phyloP scores from a whole-genome alignment of 2,113 vertebrate species.

The Peromyscus polionotus region DNA sequence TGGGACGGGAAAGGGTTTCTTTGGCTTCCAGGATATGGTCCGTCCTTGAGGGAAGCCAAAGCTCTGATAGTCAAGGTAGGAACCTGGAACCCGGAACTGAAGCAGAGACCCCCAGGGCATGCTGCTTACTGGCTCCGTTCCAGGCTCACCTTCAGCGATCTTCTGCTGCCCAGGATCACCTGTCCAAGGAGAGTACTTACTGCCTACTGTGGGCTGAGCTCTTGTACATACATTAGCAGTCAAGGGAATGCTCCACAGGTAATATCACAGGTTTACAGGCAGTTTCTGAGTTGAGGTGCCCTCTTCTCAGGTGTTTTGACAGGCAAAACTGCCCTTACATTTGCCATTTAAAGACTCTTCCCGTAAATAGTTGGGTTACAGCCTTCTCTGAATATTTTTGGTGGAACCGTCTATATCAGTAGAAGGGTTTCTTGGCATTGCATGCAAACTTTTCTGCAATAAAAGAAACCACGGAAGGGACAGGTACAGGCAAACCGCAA shows the following conservation, averaged over 20 bases:
- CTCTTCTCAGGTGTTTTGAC: neutral
- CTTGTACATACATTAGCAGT: neutral
- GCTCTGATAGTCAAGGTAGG: neutral
- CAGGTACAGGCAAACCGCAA: neutral
- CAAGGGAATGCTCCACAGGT: neutral
- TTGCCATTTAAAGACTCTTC: constrained; percentile 14
- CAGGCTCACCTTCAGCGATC: neutral
- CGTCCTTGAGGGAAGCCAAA: neutral
- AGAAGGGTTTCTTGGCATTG: neutral
- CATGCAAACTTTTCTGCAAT: neutral
- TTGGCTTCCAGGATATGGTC: neutral
- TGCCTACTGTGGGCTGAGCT: neutral
- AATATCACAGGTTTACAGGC: neutral
- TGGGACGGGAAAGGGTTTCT: neutral
- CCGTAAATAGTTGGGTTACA: neutral
- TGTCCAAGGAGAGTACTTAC: neutral
- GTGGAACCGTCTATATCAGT: neutral
- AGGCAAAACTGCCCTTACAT: no score
- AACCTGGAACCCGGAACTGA: neutral
- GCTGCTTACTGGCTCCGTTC: neutral
- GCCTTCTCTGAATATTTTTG: neutral
- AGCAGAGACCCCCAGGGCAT: neutral
- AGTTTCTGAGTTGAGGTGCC: neutral
- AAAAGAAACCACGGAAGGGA: constrained; percentile 1
- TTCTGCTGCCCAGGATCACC: neutral